Conservation (phyloP, 2,888 invertebrate species). For the Lydus trimaculatus region DNA sequence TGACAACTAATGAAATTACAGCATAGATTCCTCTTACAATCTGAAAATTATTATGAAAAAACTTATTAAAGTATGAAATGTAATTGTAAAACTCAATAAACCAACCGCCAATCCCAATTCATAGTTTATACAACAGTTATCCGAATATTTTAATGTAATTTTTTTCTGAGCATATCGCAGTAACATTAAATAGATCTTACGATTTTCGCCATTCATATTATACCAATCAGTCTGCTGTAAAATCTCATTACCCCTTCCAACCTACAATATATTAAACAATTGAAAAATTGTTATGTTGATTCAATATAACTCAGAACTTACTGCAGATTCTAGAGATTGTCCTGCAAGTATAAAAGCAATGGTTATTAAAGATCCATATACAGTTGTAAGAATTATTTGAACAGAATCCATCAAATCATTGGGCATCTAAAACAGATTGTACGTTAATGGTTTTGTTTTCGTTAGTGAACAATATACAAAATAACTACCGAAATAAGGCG, state of each 20-base stretch:
- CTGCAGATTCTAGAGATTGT: no score
- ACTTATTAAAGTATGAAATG: not conserved
- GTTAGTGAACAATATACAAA: no score
- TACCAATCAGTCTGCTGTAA: not conserved
- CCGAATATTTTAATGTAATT: not conserved
- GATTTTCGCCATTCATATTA: not conserved
- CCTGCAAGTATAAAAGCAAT: no score
- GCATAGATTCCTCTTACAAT: slow-evolving; percentile 9
- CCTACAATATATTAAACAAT: not conserved
- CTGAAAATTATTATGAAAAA: not conserved
- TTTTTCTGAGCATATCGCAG: not conserved
- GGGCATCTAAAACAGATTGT: no score
- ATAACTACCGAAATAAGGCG: no score
- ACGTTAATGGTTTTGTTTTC: no score
- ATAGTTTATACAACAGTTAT: slow-evolving; percentile 1
- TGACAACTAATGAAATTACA: not conserved
- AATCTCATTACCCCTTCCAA: not conserved
- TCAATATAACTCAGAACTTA: no score
- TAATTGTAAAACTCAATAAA: not conserved
- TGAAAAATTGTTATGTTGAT: no score
- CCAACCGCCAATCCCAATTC: slow-evolving; percentile 6
- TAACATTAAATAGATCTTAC: not conserved
- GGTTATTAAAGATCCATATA: no score
- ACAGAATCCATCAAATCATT: no score
- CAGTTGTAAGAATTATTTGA: no score